These are phyloP conservation scores for Felis chaus DNA, from an alignment of 2,113 vertebrate genomes.

Conservation along the genomic window DNA sequence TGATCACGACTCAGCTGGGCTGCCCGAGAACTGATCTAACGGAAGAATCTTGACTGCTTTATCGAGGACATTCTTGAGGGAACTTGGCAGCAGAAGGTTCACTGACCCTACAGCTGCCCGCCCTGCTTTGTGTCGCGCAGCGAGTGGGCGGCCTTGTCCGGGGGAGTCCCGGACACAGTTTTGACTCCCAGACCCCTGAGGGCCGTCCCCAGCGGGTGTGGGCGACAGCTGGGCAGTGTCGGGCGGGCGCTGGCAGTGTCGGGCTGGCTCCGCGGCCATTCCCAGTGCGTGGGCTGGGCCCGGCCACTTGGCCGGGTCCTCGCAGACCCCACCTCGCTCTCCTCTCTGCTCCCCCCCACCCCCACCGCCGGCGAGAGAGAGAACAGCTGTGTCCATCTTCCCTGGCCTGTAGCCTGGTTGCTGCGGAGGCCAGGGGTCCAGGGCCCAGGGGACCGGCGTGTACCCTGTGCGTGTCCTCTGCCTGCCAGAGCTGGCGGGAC, in stretches of 20 bases:
- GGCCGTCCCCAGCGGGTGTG: background rate
- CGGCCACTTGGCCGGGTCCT: background rate
- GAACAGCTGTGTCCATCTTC: background rate
- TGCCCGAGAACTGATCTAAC: background rate
- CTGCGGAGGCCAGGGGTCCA: background rate
- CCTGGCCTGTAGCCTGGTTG: background rate
- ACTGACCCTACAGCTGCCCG: background rate
- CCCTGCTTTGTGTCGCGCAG: background rate
- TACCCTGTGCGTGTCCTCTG: accelerated
- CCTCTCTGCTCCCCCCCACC: background rate
- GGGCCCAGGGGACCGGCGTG: background rate
- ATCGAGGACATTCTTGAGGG: background rate
- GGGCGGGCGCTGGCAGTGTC: no score
- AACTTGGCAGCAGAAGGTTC: background rate
- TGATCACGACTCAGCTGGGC: background rate
- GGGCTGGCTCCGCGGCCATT: background rate
- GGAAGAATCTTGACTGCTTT: background rate
- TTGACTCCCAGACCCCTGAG: background rate
- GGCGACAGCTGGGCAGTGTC: background rate
- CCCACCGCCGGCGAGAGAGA: background rate
- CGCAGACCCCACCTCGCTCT: background rate
- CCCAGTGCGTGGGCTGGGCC: background rate
- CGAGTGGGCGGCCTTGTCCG: background rate
- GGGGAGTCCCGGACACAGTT: background rate
- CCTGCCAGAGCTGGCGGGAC: background rate